phyloP scores from a whole-genome alignment of 2,113 vertebrate species.

The Gadus macrocephalus region DNA sequence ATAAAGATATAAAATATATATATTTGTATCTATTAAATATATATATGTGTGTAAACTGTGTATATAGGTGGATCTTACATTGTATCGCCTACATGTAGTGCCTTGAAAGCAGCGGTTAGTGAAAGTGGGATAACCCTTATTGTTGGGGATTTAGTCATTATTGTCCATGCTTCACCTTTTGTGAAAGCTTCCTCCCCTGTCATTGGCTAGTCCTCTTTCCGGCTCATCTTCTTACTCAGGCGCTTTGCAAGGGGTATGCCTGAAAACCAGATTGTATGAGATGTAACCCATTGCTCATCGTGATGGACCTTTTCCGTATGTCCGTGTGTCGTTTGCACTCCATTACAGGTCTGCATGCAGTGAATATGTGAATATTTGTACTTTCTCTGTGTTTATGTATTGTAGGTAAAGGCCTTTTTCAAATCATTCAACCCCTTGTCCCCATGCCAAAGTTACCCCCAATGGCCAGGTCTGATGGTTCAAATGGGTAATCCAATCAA shows the following conservation, averaged over 20 bases:
- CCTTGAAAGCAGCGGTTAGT: constrained; percentile 60
- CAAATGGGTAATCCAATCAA: constrained; percentile 52
- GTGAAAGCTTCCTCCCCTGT: constrained; percentile 49
- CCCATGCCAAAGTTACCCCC: constrained; percentile 65
- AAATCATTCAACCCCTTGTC: constrained; percentile 45
- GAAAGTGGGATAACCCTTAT: constrained; percentile 32
- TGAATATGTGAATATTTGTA: constrained; percentile 58
- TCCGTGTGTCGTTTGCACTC: constrained; percentile 48
- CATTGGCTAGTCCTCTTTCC: constrained; percentile 51
- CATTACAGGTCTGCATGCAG: constrained; percentile 61
- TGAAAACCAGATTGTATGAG: constrained; percentile 57
- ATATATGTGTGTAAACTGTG: no score
- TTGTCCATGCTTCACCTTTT: constrained; percentile 36
- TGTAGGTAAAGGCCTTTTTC: constrained; percentile 57
- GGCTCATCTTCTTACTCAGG: constrained; percentile 62
- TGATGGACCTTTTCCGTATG: constrained; percentile 19
- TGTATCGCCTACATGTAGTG: constrained; percentile 63
- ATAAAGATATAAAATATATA: constrained; percentile 32
- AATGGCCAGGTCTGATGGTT: constrained; percentile 46
- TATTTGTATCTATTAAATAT: no score
- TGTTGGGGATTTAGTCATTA: constrained; percentile 32
- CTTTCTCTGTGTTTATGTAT: constrained; percentile 57
- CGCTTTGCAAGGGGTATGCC: constrained; percentile 59
- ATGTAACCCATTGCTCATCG: constrained; percentile 47
- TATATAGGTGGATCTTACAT: constrained; percentile 45